Evolutionary conservation across 2,113 vertebrate genomes (phyloP), one percentile per base, ranked within the genome.

Genomic region (Plestiodon gilberti): DNA sequence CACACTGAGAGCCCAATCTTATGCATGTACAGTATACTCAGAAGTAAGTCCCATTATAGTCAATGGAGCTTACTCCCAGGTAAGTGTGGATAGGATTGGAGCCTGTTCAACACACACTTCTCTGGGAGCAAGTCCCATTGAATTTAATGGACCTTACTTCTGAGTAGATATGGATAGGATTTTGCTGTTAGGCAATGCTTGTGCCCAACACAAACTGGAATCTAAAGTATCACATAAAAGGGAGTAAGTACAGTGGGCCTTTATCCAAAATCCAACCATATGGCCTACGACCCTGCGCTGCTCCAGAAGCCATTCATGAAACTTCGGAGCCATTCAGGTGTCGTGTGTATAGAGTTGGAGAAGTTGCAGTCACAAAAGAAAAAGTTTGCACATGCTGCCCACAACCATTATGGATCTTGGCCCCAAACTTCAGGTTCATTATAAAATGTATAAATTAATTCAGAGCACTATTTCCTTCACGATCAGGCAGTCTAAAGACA

Each of bases 401-500:
- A 82, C 43, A 67, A 67, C 38, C 40, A 70, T 33, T 11, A 11
- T 40, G 69, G 17, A 48, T 23, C 18, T 11, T 28, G 6, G 14
- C 22, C 64, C 20, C 67, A 28, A 76, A 43, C 6, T 20, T 2
- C 38, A 8, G 20, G 52, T 57, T 62, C 38, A 74, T 74, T 74
- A 74, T 48, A 83, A n/a, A 61, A 61, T 35, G 14, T 25, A 33
- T 2, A 74, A 69, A 82, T 48, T 30, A 59, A 30, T 69, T 22
- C 28, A 33, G 18, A 33, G 14, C 30, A 59, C 57, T 33, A 17
- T 55, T 85, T 11, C 43, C 23, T 85, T 78, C 83, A 35, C 25
- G 30, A 77, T 7, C 87, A 88, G 84, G 88, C 81, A n/a, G 71
- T 74, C 38, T 18, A 83, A 87, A 87, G 89, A 79, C 76, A 88